These are phyloP conservation scores for Chirona hameri DNA, from an alignment of 2,888 invertebrate species.

Conservation along the genomic window DNA sequence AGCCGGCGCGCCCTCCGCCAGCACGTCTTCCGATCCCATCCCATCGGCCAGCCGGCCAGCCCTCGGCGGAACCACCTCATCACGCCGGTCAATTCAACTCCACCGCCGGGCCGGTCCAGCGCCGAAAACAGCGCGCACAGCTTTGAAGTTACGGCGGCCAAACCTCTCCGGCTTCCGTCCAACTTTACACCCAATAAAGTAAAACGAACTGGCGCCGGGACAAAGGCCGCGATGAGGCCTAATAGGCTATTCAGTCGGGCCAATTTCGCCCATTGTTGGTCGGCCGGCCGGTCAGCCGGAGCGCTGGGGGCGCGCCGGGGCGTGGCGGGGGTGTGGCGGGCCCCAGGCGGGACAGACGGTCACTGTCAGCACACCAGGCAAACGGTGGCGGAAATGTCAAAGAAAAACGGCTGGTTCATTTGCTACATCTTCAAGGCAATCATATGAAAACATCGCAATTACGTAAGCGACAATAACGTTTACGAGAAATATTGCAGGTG, in stretches of 20 bases:
- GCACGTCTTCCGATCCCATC: neutral
- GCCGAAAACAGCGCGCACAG: neutral
- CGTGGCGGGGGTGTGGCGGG: neutral
- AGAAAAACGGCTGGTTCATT: too few relatives aligned
- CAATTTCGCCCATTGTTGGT: constrained; percentile 23
- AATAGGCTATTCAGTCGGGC: constrained; percentile 24
- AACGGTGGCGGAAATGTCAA: neutral
- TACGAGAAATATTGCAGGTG: too few relatives aligned
- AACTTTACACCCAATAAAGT: constrained; percentile 27
- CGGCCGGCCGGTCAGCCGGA: neutral
- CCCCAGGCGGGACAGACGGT: neutral
- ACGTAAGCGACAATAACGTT: too few relatives aligned
- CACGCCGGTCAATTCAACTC: neutral
- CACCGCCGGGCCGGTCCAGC: neutral
- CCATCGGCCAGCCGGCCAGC: neutral
- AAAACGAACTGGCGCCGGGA: neutral
- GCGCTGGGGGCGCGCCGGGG: neutral
- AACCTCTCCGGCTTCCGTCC: neutral
- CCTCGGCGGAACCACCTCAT: too few relatives aligned
- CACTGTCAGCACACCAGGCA: neutral
- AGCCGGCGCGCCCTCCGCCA: too few relatives aligned
- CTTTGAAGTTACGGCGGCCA: neutral
- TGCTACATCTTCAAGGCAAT: too few relatives aligned
- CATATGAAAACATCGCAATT: too few relatives aligned
- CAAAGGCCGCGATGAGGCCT: constrained; percentile 9